Evolutionary conservation across 2,797 vertebrate genomes (phyloP).

Genomic region (Moxostoma hubbsi): DNA sequence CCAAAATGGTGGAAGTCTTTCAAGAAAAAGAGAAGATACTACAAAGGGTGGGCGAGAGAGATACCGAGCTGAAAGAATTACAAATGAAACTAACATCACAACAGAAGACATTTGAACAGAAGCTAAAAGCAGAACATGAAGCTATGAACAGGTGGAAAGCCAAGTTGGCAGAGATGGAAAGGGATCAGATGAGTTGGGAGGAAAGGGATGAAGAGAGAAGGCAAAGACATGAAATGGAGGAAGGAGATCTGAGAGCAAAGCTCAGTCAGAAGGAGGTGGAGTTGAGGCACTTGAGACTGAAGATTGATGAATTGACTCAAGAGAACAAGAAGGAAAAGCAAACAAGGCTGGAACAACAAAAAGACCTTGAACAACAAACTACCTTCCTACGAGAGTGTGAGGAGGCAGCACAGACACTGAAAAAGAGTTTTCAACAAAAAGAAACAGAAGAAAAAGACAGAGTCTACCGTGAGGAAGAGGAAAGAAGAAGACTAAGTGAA

Average conservation of each 20-base stretch:
- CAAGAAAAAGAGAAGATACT: constrained; percentile 15
- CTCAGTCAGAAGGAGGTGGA: constrained; percentile 28
- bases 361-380: constrained; percentile 45
- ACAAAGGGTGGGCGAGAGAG: constrained; percentile 8
- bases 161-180: constrained; percentile 16
- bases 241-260: constrained; percentile 47
- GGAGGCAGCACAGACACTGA: constrained; percentile 16
- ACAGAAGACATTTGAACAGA: constrained; percentile 14
- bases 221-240: constrained; percentile 39
- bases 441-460: constrained; percentile 66
- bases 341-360: constrained; percentile 30
- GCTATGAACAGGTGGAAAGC: constrained; percentile 27
- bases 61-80: constrained; percentile 22
- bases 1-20: constrained; percentile 17
- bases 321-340: constrained; percentile 12
- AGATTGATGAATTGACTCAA: constrained; percentile 34
- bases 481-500: constrained; percentile 60
- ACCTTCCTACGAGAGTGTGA: constrained; percentile 46
- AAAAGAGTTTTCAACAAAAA: constrained; percentile 47
- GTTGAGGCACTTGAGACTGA: constrained; percentile 27
- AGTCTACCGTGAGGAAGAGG: constrained; percentile 60
- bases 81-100: constrained; percentile 8
- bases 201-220: constrained; percentile 38
- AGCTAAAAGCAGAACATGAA: constrained; percentile 21
- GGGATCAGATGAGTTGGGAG: not conserved